These are phyloP conservation scores for Halictus quadricinctus DNA, from an alignment of 2,888 invertebrate species.

Conservation along the genomic window DNA sequence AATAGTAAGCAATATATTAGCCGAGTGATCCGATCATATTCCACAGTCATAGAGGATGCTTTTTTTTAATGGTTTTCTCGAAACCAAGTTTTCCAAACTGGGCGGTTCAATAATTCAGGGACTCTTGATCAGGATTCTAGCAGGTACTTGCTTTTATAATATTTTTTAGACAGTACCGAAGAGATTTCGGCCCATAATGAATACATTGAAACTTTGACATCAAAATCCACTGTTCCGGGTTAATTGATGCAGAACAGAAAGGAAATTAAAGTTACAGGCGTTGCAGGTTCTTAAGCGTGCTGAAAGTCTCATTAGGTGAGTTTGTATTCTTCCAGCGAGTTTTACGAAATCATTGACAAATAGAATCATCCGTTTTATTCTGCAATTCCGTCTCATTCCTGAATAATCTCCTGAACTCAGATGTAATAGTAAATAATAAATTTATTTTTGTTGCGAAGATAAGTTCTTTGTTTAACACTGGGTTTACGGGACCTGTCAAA, in stretches of 20 bases:
- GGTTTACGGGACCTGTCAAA: too few relatives aligned
- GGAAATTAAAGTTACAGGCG: neutral
- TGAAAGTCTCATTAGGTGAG: neutral
- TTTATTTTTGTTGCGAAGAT: too few relatives aligned
- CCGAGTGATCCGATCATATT: neutral
- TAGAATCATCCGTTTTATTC: neutral
- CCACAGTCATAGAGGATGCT: too few relatives aligned
- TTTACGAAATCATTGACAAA: neutral
- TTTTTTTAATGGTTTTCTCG: neutral
- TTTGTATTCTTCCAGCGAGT: neutral
- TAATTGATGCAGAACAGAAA: conserved; percentile 9
- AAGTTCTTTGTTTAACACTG: too few relatives aligned
- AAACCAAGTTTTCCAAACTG: neutral
- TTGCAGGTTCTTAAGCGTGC: neutral
- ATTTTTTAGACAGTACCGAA: neutral
- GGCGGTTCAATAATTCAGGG: neutral
- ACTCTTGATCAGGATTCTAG: neutral
- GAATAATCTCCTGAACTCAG: too few relatives aligned
- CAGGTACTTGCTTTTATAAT: neutral
- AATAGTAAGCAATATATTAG: too few relatives aligned
- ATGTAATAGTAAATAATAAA: too few relatives aligned
- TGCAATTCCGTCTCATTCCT: neutral
- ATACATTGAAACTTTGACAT: neutral
- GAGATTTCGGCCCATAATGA: neutral
- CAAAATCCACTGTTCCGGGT: neutral